Conservation (phyloP, 2,888 invertebrate genomes). For the Ephialtes manifestator region DNA sequence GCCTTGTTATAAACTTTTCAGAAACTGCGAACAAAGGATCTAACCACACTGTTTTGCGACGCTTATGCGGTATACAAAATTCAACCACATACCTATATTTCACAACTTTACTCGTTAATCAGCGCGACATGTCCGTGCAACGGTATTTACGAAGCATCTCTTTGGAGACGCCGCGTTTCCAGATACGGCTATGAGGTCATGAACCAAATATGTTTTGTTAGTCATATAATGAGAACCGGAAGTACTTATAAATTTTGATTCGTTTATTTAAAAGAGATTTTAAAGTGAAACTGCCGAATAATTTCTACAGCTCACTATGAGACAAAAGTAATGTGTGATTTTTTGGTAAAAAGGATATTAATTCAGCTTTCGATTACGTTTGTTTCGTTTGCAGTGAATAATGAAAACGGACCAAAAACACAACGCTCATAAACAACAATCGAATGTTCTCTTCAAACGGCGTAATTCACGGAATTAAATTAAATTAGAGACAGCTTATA, state of each 20-base stretch:
- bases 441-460: neutral
- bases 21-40: slow-evolving; percentile 59
- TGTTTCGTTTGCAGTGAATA: too few relatives aligned
- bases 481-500: slow-evolving; percentile 81
- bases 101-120: slow-evolving; percentile 61
- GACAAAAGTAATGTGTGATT: neutral
- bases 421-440: neutral
- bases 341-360: neutral
- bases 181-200: slow-evolving; percentile 48
- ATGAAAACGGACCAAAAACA: too few relatives aligned
- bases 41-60: slow-evolving; percentile 5
- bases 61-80: slow-evolving; percentile 49
- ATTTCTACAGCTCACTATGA: neutral
- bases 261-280: too few relatives aligned
- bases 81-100: slow-evolving; percentile 42
- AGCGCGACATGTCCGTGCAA: slow-evolving; percentile 18
- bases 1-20: slow-evolving; percentile 32
- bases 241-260: neutral
- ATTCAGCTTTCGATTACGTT: neutral
- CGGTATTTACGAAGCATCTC: slow-evolving; percentile 26
- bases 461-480: neutral
- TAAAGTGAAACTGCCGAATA: neutral
- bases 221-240: neutral
- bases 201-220: neutral
- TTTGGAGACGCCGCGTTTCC: neutral